Percentiles rank a stretch among this genome's conserved stretches.
phyloP scores from a whole-genome alignment of 2,797 vertebrate species.

The Fratercula arctica region DNA sequence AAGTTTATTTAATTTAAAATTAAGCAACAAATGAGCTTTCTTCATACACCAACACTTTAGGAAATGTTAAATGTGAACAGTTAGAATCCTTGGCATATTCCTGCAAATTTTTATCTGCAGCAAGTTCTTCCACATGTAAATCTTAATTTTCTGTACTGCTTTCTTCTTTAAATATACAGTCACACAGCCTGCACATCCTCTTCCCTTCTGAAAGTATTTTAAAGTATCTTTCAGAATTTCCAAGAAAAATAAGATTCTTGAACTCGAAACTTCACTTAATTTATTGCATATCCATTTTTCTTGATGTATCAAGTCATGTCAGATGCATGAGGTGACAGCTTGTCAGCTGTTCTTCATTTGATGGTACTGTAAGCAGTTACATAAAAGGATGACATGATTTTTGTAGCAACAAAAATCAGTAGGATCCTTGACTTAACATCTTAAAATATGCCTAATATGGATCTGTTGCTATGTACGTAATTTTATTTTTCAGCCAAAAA shows the following conservation, averaged over 20 bases:
- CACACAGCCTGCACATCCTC: neutral
- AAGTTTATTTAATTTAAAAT: neutral
- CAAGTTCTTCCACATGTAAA: neutral
- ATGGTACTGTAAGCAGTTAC: neutral
- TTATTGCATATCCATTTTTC: neutral
- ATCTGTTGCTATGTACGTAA: neutral
- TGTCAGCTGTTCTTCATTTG: neutral
- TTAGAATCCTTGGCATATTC: neutral
- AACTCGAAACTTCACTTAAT: neutral
- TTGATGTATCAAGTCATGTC: neutral
- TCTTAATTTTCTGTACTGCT: neutral
- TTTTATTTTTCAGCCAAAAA: neutral
- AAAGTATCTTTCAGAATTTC: neutral
- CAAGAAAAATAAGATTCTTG: neutral
- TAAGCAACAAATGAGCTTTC: neutral
- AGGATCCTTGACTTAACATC: neutral
- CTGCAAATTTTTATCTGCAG: neutral
- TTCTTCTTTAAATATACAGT: neutral
- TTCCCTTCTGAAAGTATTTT: neutral
- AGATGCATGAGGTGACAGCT: neutral
- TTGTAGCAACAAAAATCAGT: neutral
- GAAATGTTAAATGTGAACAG: neutral
- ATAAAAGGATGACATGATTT: neutral
- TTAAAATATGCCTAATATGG: neutral
- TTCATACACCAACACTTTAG: neutral